Base-by-base conservation (phyloP, 2,888 invertebrate genomes). In the Aproaerema taeniolella region DNA sequence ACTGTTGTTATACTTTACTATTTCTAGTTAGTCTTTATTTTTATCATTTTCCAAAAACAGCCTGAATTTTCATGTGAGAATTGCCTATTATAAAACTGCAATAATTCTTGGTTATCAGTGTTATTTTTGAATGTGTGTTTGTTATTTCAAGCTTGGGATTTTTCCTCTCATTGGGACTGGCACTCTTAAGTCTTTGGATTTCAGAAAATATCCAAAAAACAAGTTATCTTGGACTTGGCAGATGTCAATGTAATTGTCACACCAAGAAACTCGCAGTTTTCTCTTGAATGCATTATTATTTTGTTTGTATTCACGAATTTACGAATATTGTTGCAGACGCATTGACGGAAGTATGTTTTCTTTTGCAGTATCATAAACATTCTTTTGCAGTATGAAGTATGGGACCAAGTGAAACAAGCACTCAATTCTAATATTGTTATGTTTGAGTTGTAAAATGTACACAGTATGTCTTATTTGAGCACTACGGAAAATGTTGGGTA, bases 401-500 rank as follows among this genome's bases (percentile, higher is more conserved):
- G 79, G 81, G 79, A 77, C 75, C 79, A 81, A 77, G 61, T 57
- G 54, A 53, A 62, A 58, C 58, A 55, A 55, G 58, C 60, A 66
- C 59, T 61, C 65, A 64, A 51, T 62, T 60, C 50, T 53, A 58
- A 69, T 67, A 54, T 69, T 71, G 70, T 53, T 67, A 62, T 64
- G 52, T 63, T 53, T 64, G 70, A 67, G 71, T 71, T 71, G 63
- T 79, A 85, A 78, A 78, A 87, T 86, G 86, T 75, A 69, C 64
- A 60, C 78, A 87, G 53, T 65, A 87, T 87, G 87, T 87, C 87
- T 71, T 87, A 75, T 80, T 77, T 87, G 81, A 87, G 87, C 66
- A 67, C 87, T 58, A 71, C 87, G 58, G 87, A 86, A 81, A 87
- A 85, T 81, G 83, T 87, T 67, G 85, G 86, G 87, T 87, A 56